Conservation (phyloP, 2,888 invertebrate genomes). For the Mythimna impura region DNA sequence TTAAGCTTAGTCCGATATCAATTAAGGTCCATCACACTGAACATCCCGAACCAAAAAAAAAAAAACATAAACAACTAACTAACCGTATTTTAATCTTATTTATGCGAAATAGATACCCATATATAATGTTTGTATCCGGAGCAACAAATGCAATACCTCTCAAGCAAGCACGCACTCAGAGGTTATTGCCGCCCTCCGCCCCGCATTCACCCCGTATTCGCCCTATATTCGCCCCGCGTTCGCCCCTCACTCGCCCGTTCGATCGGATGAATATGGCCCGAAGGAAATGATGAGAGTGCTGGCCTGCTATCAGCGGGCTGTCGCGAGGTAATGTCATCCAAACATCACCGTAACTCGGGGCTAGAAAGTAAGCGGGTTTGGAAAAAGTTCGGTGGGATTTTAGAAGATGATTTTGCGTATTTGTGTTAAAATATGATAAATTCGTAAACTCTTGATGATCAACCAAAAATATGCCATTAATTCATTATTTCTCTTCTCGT, state of each 20-base stretch:
- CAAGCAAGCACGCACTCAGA: slow-evolving; percentile 78
- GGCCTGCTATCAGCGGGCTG: slow-evolving; percentile 71
- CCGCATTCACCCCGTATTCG: slow-evolving; percentile 13
- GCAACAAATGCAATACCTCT: slow-evolving; percentile 79
- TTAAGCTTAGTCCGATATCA: too few relatives aligned
- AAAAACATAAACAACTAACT: slow-evolving; percentile 22
- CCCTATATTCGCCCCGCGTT: slow-evolving; percentile 7
- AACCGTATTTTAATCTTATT: slow-evolving; percentile 54
- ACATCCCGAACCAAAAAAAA: not conserved
- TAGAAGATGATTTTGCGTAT: not conserved
- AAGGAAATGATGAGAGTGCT: slow-evolving; percentile 88
- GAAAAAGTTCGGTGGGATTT: not conserved
- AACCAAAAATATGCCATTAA: too few relatives aligned
- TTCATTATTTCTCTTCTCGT: too few relatives aligned
- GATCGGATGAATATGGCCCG: slow-evolving; percentile 85
- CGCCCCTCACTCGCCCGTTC: slow-evolving; percentile 57
- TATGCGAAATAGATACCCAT: slow-evolving; percentile 47
- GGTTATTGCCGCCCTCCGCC: slow-evolving; percentile 74
- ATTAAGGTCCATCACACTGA: too few relatives aligned
- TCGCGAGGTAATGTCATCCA: slow-evolving; percentile 71
- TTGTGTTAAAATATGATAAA: not conserved
- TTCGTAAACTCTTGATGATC: too few relatives aligned
- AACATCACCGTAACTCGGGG: slow-evolving; percentile 68
- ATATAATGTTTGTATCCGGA: slow-evolving; percentile 63
- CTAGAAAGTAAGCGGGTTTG: slow-evolving; percentile 40